Percentiles rank a stretch among this genome's conserved stretches.
Evolutionary conservation across 1,140 invertebrate species (phyloP).

Genomic region (Orius insidiosus): DNA sequence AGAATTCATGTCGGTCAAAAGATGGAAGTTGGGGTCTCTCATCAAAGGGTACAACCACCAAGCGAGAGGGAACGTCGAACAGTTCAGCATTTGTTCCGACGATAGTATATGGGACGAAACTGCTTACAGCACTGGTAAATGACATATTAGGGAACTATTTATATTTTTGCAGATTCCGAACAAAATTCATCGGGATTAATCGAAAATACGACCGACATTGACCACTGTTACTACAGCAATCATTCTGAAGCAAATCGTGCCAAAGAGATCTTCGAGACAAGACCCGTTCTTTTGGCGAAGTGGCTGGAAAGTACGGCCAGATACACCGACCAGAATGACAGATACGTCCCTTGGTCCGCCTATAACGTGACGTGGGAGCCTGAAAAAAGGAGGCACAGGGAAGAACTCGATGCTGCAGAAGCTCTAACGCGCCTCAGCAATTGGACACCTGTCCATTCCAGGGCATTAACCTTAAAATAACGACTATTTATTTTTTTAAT

Average conservation of each 20-base stretch:
- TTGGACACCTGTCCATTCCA: constrained; percentile 16
- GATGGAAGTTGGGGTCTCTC: constrained; percentile 46
- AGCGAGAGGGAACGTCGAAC: constrained; percentile 50
- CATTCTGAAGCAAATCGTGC: not conserved
- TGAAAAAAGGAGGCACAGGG: constrained; percentile 25
- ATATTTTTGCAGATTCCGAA: constrained; percentile 1
- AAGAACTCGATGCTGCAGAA: constrained; percentile 51
- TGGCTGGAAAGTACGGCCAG: constrained; percentile 49
- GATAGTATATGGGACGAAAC: constrained; percentile 52
- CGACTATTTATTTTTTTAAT: too few species aligned
- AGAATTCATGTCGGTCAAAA: constrained; percentile 42
- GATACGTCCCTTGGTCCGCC: constrained; percentile 35
- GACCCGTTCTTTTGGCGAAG: constrained; percentile 36
- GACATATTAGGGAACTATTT: not conserved
- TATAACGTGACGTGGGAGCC: constrained; percentile 20
- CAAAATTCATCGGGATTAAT: not conserved
- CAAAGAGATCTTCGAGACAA: not conserved
- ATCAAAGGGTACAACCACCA: constrained; percentile 53
- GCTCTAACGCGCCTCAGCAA: constrained; percentile 37
- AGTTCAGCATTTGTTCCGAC: constrained; percentile 53
- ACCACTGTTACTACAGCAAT: not conserved
- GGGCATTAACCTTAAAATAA: constrained; percentile 1
- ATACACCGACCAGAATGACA: constrained; percentile 23
- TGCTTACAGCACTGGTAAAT: constrained; percentile 9
- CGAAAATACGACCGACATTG: constrained; percentile 1